Base-by-base conservation (phyloP, 2,113 vertebrate genomes). In the Atractosteus spatula region DNA sequence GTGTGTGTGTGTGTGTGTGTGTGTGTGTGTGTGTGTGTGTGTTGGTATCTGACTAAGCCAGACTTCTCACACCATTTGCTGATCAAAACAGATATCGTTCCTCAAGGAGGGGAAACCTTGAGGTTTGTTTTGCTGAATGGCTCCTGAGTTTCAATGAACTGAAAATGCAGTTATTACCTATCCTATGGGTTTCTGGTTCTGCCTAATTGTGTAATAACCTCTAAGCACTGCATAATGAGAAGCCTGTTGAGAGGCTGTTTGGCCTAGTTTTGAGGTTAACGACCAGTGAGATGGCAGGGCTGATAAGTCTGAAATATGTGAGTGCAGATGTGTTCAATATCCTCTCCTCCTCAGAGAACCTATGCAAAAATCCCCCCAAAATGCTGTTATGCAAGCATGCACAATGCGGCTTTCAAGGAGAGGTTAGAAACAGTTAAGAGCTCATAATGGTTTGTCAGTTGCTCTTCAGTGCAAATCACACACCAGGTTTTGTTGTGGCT, bases 201-300 rank as follows among this genome's bases (percentile, higher is more conserved):
- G 77, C 76, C 72, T 69, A 69, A 76, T 80, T 81, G 51, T 81
- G 72, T n/a, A 56, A 83, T 78, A 76, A 78, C 70, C 66, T 63
- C 7, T 66, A 70, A 83, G 80, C 71, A 41, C 72, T 71, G 76
- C 78, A 72, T 73, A 72, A 73, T 54, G 77, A 69, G 11, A 0
- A 55, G 41, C 67, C 73, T 45, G n/a, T 57, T 14, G 64, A 68
- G 16, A 72, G 77, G 77, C 77, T 77, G 80, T 78, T 68, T 89
- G 88, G 80, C 87, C 84, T 83, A 87, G 77, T 86, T 91, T 75
- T 86, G 83, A 86, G 86, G 83, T 84, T 76, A 80, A 81, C 82
- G 75, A 80, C 76, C 81, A 84, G 69, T 75, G 74, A 77, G 87
- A 93, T 89, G 82, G 71, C 82, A 87, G 83, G 88, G 85, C 82